A percentile compares a stretch with the other conserved stretches of the same genome.
These are phyloP conservation scores for Heliconius hewitsoni DNA, from an alignment of 1,140 invertebrate genomes.

Conservation along the genomic window DNA sequence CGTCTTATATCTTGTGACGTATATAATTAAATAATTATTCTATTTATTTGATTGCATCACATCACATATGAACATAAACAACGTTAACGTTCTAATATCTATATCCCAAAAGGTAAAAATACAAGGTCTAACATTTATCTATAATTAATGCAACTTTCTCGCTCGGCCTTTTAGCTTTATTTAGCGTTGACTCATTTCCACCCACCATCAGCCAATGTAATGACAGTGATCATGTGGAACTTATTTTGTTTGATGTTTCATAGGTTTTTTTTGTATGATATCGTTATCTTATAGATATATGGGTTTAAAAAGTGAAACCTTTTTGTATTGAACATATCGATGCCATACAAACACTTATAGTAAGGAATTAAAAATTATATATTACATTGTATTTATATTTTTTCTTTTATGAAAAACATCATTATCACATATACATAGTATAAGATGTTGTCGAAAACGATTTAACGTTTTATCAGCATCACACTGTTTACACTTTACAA, in stretches of 20 bases:
- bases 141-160: conserved; percentile 26
- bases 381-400: too few species aligned
- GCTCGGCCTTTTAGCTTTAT: conserved; percentile 24
- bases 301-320: too few species aligned
- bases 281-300: background rate
- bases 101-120: conserved; percentile 6
- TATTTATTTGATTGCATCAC: background rate
- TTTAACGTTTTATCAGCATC: too few species aligned
- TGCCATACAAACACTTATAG: too few species aligned
- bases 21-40: too few species aligned
- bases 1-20: too few species aligned
- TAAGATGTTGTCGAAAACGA: too few species aligned
- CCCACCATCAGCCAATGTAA: conserved; percentile 21
- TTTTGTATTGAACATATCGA: too few species aligned
- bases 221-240: background rate
- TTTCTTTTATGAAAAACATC: too few species aligned
- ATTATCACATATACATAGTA: too few species aligned
- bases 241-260: background rate
- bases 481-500: too few species aligned
- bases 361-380: too few species aligned
- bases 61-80: background rate
- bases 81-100: background rate
- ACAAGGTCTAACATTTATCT: conserved; percentile 18
- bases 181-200: conserved; percentile 26
- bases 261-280: background rate